Conservation (phyloP, 2,113 vertebrate species). For the Mesembrinibis cayennensis region DNA sequence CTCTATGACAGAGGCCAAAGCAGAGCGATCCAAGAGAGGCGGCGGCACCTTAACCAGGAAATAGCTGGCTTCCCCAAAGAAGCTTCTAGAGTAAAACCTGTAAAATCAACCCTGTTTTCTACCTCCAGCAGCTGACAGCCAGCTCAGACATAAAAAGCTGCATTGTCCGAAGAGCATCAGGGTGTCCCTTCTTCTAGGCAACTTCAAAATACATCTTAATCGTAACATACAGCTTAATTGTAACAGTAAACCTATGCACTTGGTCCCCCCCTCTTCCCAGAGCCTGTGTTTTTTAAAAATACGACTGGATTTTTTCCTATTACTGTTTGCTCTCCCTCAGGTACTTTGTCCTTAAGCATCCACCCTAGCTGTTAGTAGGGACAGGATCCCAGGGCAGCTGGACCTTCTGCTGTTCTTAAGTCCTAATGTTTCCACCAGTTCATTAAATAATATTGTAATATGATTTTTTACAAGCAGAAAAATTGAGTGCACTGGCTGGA, state of each 20-base stretch:
- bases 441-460: neutral
- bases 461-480: neutral
- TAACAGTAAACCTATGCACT: neutral
- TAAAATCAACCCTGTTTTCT: rapidly evolving
- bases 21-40: neutral
- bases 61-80: neutral
- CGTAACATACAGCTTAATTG: neutral
- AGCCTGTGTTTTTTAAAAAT: neutral
- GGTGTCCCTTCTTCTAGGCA: neutral
- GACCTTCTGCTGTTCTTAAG: neutral
- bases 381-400: neutral
- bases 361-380: neutral
- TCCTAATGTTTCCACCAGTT: neutral
- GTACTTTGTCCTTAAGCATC: neutral
- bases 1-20: neutral
- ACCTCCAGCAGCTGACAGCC: neutral
- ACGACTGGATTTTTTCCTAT: neutral
- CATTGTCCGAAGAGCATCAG: neutral
- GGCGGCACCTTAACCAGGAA: neutral
- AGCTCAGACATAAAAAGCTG: neutral
- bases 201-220: neutral
- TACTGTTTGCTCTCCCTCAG: neutral
- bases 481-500: neutral
- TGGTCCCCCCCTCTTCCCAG: neutral
- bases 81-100: neutral